Percentiles rank a stretch among this genome's conserved stretches.
Evolutionary conservation across 2,888 invertebrate genomes (phyloP).

Genomic region (Clistopyga incitator): DNA sequence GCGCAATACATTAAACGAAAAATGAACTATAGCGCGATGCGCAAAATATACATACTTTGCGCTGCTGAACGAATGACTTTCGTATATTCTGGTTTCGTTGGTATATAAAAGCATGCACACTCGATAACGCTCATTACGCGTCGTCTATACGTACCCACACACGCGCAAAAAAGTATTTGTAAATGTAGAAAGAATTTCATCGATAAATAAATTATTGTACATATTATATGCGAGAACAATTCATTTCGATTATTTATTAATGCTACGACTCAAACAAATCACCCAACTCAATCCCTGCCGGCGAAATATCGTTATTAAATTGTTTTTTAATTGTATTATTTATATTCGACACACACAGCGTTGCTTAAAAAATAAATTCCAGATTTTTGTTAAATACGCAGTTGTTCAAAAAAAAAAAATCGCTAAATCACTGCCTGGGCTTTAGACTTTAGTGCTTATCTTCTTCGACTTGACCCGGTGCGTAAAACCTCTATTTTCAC

Average conservation of each 20-base stretch:
- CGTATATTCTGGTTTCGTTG: slow-evolving; percentile 35
- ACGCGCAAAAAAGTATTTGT: slow-evolving; percentile 75
- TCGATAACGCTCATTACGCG: slow-evolving; percentile 71
- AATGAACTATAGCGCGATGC: slow-evolving; percentile 46
- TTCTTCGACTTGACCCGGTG: too few relatives aligned
- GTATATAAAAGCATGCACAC: slow-evolving; percentile 56
- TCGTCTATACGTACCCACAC: slow-evolving; percentile 69
- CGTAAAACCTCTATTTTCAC: too few relatives aligned
- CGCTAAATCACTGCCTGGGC: not conserved
- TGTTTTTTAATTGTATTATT: not conserved
- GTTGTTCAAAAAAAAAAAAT: not conserved
- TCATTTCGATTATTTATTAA: not conserved
- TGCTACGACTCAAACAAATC: not conserved
- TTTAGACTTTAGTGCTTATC: too few relatives aligned
- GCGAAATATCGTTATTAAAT: not conserved
- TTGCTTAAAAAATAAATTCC: not conserved
- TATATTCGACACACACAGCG: not conserved
- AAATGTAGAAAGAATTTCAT: slow-evolving; percentile 80
- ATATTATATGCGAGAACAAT: slow-evolving; percentile 69
- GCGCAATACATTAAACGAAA: slow-evolving; percentile 41
- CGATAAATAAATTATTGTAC: slow-evolving; percentile 83
- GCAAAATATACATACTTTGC: slow-evolving; percentile 25
- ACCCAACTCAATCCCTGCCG: not conserved
- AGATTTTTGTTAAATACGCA: not conserved
- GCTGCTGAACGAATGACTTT: slow-evolving; percentile 38